Percentiles rank a stretch among this genome's conserved stretches.
These are phyloP conservation scores for Diadromus collaris DNA, from an alignment of 2,888 invertebrate species.

Conservation along the genomic window DNA sequence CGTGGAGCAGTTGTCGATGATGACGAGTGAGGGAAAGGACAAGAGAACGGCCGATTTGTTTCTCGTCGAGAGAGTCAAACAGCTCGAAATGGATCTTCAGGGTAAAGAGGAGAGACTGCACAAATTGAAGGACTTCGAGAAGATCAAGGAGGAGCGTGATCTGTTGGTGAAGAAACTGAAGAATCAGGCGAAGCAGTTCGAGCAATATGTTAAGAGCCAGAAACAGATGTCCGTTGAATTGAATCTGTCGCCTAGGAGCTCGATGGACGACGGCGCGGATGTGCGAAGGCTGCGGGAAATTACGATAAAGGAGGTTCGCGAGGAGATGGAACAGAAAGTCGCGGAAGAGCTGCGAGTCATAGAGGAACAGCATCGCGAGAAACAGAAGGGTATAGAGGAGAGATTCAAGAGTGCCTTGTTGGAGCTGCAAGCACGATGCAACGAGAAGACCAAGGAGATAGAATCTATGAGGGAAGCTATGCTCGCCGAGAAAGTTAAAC, in stretches of 20 bases:
- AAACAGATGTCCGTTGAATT: slow-evolving; percentile 78
- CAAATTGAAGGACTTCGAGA: slow-evolving; percentile 71
- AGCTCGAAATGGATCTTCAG: slow-evolving; percentile 71
- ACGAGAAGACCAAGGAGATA: slow-evolving; percentile 82
- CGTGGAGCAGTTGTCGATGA: slow-evolving; percentile 66
- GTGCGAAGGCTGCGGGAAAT: slow-evolving; percentile 81
- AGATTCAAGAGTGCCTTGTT: slow-evolving; percentile 80
- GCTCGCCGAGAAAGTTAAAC: slow-evolving; percentile 81
- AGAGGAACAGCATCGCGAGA: slow-evolving; percentile 82
- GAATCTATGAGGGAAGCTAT: slow-evolving; percentile 82
- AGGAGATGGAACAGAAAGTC: slow-evolving; percentile 86
- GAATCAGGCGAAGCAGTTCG: slow-evolving; percentile 84
- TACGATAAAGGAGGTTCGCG: slow-evolving; percentile 83
- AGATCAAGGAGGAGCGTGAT: slow-evolving; percentile 82
- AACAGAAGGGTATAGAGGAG: slow-evolving; percentile 81
- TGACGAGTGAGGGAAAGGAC: slow-evolving; percentile 65
- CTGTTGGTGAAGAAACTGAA: slow-evolving; percentile 83
- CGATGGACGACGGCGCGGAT: slow-evolving; percentile 71
- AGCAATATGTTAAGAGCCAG: slow-evolving; percentile 84
- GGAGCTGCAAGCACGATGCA: slow-evolving; percentile 81
- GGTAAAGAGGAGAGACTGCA: slow-evolving; percentile 70
- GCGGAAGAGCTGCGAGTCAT: slow-evolving; percentile 83
- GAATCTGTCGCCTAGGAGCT: slow-evolving; percentile 71
- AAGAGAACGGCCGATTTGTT: slow-evolving; percentile 62
- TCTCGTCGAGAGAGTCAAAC: slow-evolving; percentile 70